A percentile compares a stretch with the other conserved stretches of the same genome.
Conservation (phyloP, 2,797 vertebrate species). For the Fistularia tabacaria region DNA sequence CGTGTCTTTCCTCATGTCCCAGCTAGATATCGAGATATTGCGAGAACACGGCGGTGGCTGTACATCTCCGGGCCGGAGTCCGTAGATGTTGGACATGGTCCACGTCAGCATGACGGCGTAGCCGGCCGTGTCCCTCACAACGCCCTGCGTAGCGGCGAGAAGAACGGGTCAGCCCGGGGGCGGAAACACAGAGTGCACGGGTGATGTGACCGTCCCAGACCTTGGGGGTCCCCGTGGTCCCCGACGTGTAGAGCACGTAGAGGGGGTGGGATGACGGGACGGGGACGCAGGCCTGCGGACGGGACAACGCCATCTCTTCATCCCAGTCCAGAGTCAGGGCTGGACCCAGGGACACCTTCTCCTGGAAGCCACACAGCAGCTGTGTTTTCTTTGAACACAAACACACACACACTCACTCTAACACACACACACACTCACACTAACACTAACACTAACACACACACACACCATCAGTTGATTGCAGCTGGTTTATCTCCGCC, state of each 20-base stretch:
- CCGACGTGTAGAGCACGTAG: slow-evolving; percentile 95
- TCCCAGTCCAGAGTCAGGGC: slow-evolving; percentile 87
- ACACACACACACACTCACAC: too few species aligned
- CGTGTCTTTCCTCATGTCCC: too few species aligned
- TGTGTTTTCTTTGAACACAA: neutral
- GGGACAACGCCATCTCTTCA: slow-evolving; percentile 84
- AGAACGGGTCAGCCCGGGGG: neutral
- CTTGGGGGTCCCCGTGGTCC: slow-evolving; percentile 94
- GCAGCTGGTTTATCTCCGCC: neutral
- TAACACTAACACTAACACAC: neutral
- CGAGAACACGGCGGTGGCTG: slow-evolving; percentile 28
- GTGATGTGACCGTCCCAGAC: slow-evolving; percentile 54
- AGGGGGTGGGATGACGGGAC: slow-evolving; percentile 87
- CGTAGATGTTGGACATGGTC: slow-evolving; percentile 96
- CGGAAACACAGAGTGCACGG: too few species aligned
- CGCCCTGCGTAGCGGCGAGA: slow-evolving; percentile 74
- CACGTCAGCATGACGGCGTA: slow-evolving; percentile 96
- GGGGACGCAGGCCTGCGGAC: slow-evolving; percentile 80
- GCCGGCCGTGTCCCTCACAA: slow-evolving; percentile 90
- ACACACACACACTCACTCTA: too few species aligned
- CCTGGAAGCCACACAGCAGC: slow-evolving; percentile 60
- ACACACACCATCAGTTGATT: too few species aligned
- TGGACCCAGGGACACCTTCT: slow-evolving; percentile 67
- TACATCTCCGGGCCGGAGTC: slow-evolving; percentile 90
- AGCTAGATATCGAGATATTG: too few species aligned